Evolutionary conservation across 2,888 invertebrate genomes (phyloP).

Genomic region (Aleiodes alternator): DNA sequence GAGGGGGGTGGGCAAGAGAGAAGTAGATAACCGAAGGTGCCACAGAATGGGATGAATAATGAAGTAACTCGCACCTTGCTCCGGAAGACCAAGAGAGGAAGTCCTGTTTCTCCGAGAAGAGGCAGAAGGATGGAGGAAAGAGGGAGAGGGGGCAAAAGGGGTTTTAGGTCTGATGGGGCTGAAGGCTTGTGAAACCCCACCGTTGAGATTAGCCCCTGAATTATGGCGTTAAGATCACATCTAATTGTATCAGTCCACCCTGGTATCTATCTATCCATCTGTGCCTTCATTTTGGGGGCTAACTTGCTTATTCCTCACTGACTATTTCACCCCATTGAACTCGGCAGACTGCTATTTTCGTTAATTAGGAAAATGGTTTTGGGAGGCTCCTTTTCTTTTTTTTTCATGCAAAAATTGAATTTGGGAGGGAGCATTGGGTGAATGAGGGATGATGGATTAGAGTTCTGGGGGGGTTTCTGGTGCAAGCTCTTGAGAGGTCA

Average conservation of each 20-base stretch:
- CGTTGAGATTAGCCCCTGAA: constrained; percentile 72
- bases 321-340: constrained; percentile 60
- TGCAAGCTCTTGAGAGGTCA: too few species aligned
- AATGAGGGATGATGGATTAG: too few species aligned
- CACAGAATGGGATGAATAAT: constrained; percentile 74
- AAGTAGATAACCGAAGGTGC: constrained; percentile 67
- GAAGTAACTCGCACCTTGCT: constrained; percentile 72
- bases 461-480: too few species aligned
- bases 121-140: not conserved
- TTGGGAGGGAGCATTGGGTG: not conserved
- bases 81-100: constrained; percentile 67
- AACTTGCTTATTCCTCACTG: constrained; percentile 49
- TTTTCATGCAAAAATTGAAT: constrained; percentile 32
- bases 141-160: not conserved
- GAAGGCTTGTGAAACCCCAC: constrained; percentile 42
- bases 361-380: constrained; percentile 1
- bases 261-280: constrained; percentile 72
- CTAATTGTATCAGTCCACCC: constrained; percentile 74
- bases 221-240: constrained; percentile 75
- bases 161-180: constrained; percentile 28
- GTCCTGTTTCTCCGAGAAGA: constrained; percentile 56
- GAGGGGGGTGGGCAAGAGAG: constrained; percentile 50
- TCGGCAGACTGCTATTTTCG: constrained; percentile 26
- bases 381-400: not conserved
- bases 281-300: constrained; percentile 54